Percentiles rank a stretch among this genome's conserved stretches.
These are phyloP conservation scores for Drosophila setifemur DNA, from an alignment of 1,140 invertebrate genomes.

Conservation along the genomic window DNA sequence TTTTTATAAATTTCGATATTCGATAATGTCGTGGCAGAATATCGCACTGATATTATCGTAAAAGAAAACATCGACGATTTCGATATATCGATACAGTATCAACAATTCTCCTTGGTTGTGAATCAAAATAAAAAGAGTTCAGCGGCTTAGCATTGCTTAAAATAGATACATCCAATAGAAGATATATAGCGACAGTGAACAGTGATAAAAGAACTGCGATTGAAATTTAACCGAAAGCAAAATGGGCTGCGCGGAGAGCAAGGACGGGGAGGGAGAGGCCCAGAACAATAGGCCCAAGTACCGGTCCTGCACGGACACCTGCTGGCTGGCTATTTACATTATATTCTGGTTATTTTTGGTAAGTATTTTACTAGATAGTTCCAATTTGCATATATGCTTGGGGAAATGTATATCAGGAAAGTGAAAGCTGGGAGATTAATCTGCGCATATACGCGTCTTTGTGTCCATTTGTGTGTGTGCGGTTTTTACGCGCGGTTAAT, in stretches of 20 bases:
- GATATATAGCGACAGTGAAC: neutral
- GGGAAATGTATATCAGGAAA: constrained; percentile 17
- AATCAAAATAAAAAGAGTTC: constrained; percentile 48
- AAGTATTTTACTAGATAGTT: constrained; percentile 68
- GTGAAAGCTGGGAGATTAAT: constrained; percentile 60
- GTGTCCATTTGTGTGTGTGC: constrained; percentile 23
- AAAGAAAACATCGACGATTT: too few species aligned
- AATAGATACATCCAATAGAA: neutral
- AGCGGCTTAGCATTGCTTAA: constrained; percentile 34
- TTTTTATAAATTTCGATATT: too few species aligned
- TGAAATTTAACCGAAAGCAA: constrained; percentile 9
- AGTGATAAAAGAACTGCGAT: neutral
- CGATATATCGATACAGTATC: too few species aligned
- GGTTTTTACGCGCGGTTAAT: constrained; percentile 15
- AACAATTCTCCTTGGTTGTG: constrained; percentile 65
- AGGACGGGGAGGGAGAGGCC: constrained; percentile 61
- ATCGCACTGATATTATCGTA: too few species aligned
- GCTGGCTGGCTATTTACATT: constrained; percentile 92
- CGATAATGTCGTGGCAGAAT: too few species aligned
- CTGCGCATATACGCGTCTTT: constrained; percentile 23
- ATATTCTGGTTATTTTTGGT: constrained; percentile 95
- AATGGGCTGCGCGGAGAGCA: constrained; percentile 80
- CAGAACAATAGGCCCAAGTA: constrained; percentile 72
- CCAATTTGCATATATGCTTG: neutral
- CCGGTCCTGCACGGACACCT: constrained; percentile 92